Evolutionary conservation across 2,888 invertebrate species (phyloP).

Genomic region (Drosophila greeni): DNA sequence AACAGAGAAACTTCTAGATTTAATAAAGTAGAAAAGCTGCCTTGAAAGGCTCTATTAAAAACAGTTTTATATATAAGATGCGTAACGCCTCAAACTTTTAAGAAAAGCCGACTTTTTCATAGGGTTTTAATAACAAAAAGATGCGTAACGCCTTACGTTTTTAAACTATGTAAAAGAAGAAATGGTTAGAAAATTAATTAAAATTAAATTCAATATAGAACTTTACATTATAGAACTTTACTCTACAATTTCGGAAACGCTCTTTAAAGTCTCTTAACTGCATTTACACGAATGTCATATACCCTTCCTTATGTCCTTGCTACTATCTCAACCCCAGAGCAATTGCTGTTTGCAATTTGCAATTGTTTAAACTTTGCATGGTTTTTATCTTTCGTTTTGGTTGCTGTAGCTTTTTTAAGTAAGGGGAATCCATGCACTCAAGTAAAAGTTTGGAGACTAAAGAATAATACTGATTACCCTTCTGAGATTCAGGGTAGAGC

Average conservation of each 20-base stretch:
- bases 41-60: too few relatives aligned
- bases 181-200: too few relatives aligned
- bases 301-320: neutral
- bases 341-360: constrained; percentile 6
- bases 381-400: neutral
- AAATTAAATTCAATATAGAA: too few relatives aligned
- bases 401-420: constrained; percentile 3
- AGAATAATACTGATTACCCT: neutral
- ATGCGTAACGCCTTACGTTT: too few relatives aligned
- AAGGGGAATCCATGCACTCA: constrained; percentile 7
- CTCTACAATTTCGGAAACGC: neutral
- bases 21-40: neutral
- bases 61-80: too few relatives aligned
- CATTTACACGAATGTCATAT: neutral
- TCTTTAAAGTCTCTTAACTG: neutral
- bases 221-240: too few relatives aligned
- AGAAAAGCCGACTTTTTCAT: too few relatives aligned
- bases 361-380: constrained; percentile 2
- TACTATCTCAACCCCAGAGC: too few relatives aligned
- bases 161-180: too few relatives aligned
- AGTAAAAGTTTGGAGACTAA: neutral
- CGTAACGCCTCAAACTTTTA: too few relatives aligned
- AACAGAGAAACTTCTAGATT: neutral
- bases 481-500: neutral
- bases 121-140: too few relatives aligned